phyloP scores from a whole-genome alignment of 2,797 vertebrate species.

The Bryconaethiops microstoma region DNA sequence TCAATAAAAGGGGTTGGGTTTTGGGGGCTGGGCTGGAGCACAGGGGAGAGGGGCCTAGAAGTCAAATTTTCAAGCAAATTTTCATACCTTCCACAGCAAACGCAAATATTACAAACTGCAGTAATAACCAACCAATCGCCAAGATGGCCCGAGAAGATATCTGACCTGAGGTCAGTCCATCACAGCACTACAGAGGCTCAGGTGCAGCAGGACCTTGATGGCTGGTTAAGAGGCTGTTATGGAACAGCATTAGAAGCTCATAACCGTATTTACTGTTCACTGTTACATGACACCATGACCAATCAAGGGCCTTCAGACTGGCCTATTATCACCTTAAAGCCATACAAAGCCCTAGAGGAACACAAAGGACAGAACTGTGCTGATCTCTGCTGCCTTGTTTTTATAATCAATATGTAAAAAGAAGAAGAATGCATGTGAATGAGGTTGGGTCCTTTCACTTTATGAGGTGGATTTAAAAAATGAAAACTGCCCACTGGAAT shows the following conservation, averaged over 20 bases:
- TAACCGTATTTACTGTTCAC: slow-evolving; percentile 31
- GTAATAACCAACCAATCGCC: neutral
- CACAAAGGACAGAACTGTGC: neutral
- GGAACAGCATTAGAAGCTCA: slow-evolving; percentile 22
- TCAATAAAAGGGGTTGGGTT: too few species aligned
- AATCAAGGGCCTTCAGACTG: slow-evolving; percentile 19
- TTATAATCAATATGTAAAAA: neutral
- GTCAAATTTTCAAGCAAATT: too few species aligned
- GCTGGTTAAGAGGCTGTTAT: slow-evolving; percentile 28
- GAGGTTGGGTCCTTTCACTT: too few species aligned
- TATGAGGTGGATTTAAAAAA: too few species aligned
- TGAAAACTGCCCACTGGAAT: too few species aligned
- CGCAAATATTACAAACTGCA: neutral
- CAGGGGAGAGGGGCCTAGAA: too few species aligned
- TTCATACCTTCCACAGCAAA: neutral
- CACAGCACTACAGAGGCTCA: neutral
- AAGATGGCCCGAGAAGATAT: neutral
- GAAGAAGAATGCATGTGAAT: neutral
- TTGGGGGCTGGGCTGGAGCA: too few species aligned
- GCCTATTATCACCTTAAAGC: slow-evolving; percentile 38
- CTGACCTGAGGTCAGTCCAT: neutral
- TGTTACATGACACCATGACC: neutral
- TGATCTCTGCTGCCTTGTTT: neutral
- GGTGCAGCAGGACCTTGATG: slow-evolving; percentile 34
- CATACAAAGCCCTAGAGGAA: slow-evolving; percentile 1